These are phyloP conservation scores for Parazoanthus darwini DNA, from an alignment of 92 coral and sea anemone genomes.

Conservation along the genomic window DNA sequence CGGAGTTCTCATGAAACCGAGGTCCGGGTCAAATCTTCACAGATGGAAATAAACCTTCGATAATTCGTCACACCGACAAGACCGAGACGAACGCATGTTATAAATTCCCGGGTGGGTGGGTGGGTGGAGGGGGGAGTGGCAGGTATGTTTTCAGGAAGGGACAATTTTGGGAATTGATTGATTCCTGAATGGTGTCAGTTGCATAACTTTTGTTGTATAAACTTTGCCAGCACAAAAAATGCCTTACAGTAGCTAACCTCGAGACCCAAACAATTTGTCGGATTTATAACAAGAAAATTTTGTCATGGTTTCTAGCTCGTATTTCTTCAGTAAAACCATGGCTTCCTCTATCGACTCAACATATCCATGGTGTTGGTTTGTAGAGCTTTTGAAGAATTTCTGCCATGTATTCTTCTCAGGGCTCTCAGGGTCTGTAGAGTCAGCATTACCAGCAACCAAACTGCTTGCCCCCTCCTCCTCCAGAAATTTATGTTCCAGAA, in stretches of 20 bases:
- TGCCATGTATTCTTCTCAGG: conserved; percentile 13
- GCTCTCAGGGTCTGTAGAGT: conserved; percentile 11
- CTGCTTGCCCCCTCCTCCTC: neutral
- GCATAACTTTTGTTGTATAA: no score
- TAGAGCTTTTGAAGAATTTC: conserved; percentile 34
- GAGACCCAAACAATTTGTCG: conserved; percentile 41
- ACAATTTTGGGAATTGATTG: neutral
- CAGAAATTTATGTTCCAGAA: neutral
- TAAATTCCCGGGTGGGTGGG: no score
- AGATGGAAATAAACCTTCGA: no score
- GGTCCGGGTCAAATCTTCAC: no score
- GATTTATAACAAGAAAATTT: conserved; percentile 49
- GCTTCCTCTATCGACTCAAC: conserved; percentile 45
- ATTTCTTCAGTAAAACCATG: conserved; percentile 37
- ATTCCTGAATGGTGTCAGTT: no score
- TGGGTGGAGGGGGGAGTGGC: conserved; percentile 1
- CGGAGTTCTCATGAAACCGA: no score
- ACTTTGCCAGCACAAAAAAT: no score
- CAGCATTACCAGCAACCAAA: conserved; percentile 3
- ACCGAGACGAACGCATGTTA: no score
- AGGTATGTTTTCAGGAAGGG: neutral
- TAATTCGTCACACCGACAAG: no score
- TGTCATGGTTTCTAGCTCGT: conserved; percentile 49
- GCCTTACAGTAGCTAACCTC: conserved; percentile 32
- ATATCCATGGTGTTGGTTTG: conserved; percentile 43